phyloP scores from a whole-genome alignment of 92 coral and sea anemone species.

The Paragorgia papillata region DNA sequence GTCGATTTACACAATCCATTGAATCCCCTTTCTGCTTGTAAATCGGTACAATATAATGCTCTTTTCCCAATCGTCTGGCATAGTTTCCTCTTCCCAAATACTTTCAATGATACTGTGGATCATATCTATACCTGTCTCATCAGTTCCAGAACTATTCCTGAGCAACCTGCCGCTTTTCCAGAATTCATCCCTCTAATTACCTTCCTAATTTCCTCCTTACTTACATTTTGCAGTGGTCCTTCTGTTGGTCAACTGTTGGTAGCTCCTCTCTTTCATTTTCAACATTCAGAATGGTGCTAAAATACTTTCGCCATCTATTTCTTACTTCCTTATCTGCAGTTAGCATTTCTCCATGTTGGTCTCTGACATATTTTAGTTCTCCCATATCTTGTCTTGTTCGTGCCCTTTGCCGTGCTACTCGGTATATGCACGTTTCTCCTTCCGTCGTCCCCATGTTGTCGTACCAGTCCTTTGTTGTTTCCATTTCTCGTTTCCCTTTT shows the following conservation, averaged over 20 bases:
- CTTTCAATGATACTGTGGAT: constrained; percentile 17
- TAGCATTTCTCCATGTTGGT: too few relatives aligned
- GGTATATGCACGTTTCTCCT: background rate
- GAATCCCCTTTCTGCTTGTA: constrained; percentile 10
- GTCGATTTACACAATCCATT: background rate
- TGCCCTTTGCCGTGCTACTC: background rate
- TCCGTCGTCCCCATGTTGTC: background rate
- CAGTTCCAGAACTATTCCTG: constrained; percentile 33
- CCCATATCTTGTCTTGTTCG: too few relatives aligned
- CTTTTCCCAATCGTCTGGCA: constrained; percentile 40
- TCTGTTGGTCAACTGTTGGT: too few relatives aligned
- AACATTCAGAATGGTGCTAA: too few relatives aligned
- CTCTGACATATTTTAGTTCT: too few relatives aligned
- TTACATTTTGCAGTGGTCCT: too few relatives aligned
- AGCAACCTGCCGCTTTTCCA: constrained; percentile 42
- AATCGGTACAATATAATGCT: constrained; percentile 26
- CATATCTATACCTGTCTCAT: constrained; percentile 23
- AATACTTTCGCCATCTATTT: too few relatives aligned
- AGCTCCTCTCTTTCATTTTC: too few relatives aligned
- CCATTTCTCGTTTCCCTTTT: background rate
- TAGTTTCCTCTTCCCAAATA: constrained; percentile 19
- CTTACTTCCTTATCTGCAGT: too few relatives aligned
- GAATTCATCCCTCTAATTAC: constrained; percentile 27
- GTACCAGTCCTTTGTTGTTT: background rate
- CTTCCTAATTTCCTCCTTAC: too few relatives aligned